Evolutionary conservation across 1,140 invertebrate species (phyloP).

Genomic region (Anastrepha ludens): DNA sequence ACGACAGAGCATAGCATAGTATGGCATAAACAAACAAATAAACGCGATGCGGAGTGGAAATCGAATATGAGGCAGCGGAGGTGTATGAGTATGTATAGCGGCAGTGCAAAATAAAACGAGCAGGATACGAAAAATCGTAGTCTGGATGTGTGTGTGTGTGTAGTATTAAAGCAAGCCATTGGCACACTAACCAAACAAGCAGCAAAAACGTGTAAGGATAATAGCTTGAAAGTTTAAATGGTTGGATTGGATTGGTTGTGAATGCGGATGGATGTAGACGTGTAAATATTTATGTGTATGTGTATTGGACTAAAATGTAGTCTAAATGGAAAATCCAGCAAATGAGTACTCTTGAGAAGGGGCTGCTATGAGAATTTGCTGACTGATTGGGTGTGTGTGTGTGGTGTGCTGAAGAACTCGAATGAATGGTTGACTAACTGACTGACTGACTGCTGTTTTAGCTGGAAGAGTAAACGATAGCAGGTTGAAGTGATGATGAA

Average conservation of each 20-base stretch:
- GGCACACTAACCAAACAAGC: constrained; percentile 42
- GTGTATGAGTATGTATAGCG: too few relatives aligned
- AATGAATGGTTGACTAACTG: neutral
- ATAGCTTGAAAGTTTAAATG: neutral
- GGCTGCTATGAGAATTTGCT: neutral
- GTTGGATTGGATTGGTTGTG: neutral
- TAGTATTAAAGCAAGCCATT: neutral
- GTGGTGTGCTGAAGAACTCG: neutral
- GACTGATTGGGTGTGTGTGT: constrained; percentile 11
- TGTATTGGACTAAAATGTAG: neutral
- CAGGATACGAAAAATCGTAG: neutral
- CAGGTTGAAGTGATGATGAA: neutral
- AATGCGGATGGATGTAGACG: neutral
- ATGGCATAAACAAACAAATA: constrained; percentile 21
- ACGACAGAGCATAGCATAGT: neutral
- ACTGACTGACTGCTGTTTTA: neutral
- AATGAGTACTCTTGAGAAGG: neutral
- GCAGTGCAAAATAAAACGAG: too few relatives aligned
- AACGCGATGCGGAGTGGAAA: neutral
- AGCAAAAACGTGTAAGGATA: neutral
- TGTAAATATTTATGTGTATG: neutral
- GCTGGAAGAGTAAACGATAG: neutral
- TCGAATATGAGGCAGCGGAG: neutral
- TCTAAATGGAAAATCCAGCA: neutral
- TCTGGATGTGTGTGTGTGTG: neutral